Evolutionary conservation across 2,797 vertebrate species (phyloP).

Genomic region (Odontamblyopus rebecca): DNA sequence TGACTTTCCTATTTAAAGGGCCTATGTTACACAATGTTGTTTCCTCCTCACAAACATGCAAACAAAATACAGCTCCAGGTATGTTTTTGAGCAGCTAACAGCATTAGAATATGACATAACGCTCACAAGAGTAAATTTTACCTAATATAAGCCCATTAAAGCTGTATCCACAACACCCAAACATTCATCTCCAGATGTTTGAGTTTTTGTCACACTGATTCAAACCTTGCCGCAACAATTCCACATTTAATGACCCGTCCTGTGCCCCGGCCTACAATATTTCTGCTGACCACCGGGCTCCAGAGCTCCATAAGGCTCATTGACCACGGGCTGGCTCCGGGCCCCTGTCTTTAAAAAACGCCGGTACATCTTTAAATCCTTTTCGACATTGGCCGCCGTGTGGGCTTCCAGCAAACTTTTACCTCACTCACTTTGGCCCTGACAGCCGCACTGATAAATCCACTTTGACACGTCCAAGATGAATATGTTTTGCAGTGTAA

Average conservation of each 20-base stretch:
- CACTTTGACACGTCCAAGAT: constrained; percentile 42
- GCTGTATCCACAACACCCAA: neutral
- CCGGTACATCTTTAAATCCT: constrained; percentile 6
- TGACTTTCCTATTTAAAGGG: too few relatives aligned
- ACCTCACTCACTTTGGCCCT: constrained; percentile 36
- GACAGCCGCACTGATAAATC: constrained; percentile 49
- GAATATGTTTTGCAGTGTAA: constrained; percentile 58
- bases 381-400: neutral
- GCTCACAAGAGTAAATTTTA: neutral
- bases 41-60: too few relatives aligned
- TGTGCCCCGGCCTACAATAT: neutral
- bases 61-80: too few relatives aligned
- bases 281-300: neutral
- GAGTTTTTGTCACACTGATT: neutral
- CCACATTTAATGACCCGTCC: neutral
- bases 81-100: too few relatives aligned
- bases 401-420: constrained; percentile 35
- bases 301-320: neutral
- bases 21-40: too few relatives aligned
- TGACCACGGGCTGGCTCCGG: neutral
- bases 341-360: neutral
- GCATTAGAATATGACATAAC: neutral
- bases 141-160: too few relatives aligned
- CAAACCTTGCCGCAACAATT: neutral
- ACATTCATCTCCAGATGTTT: neutral